phyloP scores from a whole-genome alignment of 2,113 vertebrate species.

The Chloroceryle aenea region DNA sequence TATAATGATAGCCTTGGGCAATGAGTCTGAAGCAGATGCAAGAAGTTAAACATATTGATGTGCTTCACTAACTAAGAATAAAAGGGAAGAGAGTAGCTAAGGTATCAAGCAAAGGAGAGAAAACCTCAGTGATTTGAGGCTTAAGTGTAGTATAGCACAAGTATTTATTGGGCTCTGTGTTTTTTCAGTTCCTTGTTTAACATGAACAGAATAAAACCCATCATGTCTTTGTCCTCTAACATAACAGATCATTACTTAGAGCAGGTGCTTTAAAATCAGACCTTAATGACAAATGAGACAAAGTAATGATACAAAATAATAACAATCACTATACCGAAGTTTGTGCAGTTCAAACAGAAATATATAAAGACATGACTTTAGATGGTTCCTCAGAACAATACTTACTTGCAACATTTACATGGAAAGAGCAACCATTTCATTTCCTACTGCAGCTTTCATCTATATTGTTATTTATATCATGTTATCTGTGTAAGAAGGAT shows the following conservation, averaged over 20 bases:
- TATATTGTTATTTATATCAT: constrained; percentile 31
- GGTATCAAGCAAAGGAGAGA: background rate
- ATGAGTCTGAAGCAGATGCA: background rate
- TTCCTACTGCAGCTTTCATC: constrained; percentile 38
- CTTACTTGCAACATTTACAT: background rate
- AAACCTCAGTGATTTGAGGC: background rate
- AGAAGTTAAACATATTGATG: background rate
- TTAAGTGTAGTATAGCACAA: background rate
- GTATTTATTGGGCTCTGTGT: background rate
- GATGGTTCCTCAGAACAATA: background rate
- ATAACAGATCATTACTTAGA: background rate
- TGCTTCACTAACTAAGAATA: constrained; percentile 7
- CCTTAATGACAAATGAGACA: constrained; percentile 42
- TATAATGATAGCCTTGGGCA: constrained; percentile 35
- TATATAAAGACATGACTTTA: background rate
- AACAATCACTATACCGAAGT: background rate
- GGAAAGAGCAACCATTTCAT: constrained; percentile 33
- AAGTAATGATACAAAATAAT: constrained; percentile 37
- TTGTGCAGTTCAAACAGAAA: constrained; percentile 20
- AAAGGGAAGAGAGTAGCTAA: background rate
- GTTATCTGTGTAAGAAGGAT: constrained; percentile 42
- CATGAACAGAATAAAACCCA: background rate
- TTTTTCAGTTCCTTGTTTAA: background rate
- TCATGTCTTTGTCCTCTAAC: background rate
- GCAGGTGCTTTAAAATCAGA: constrained; percentile 4